phyloP scores from a whole-genome alignment of 2,113 vertebrate genomes.

The Sapayoa aenigma region DNA sequence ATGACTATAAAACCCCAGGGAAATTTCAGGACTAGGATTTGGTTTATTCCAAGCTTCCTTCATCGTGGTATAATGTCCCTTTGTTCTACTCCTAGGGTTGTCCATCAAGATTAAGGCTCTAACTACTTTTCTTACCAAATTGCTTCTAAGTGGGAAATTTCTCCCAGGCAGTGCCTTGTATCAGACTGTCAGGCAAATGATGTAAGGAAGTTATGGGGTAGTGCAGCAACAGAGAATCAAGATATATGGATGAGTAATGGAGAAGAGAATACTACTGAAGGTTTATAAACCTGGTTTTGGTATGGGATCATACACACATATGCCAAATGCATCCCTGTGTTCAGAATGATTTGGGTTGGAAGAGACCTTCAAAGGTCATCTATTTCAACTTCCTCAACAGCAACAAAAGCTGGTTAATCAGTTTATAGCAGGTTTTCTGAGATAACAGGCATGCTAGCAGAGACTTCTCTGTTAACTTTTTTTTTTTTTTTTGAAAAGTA shows the following conservation, averaged over 20 bases:
- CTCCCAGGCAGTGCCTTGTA: not conserved
- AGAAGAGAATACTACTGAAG: not conserved
- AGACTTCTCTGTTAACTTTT: not conserved
- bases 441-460: not conserved
- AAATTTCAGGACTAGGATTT: not conserved
- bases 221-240: not conserved
- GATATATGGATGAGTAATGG: not conserved
- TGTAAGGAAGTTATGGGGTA: not conserved
- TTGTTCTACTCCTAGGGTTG: not conserved
- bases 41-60: not conserved
- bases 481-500: not conserved
- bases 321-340: not conserved
- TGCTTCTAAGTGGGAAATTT: not conserved
- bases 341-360: not conserved
- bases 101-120: not conserved
- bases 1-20: not conserved
- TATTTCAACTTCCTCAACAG: not conserved
- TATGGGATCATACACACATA: not conserved
- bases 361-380: not conserved
- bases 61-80: not conserved
- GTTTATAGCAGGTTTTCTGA: not conserved
- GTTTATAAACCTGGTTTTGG: not conserved
- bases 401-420: not conserved
- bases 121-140: not conserved
- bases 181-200: not conserved